Percentiles rank a stretch among this genome's conserved stretches.
phyloP scores from a whole-genome alignment of 2,113 vertebrate species.

The Pseudolaguvia tuberculata region DNA sequence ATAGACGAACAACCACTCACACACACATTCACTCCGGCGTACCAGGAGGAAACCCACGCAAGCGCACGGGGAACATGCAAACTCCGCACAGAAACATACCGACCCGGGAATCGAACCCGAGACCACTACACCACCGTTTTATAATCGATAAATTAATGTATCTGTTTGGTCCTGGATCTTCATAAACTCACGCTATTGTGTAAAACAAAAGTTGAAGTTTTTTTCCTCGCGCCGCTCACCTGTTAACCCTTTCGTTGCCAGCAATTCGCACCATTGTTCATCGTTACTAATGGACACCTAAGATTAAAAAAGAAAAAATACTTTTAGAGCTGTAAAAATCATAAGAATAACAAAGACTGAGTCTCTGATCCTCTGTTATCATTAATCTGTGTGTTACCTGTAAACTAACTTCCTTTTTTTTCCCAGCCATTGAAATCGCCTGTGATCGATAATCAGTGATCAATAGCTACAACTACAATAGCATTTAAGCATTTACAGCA shows the following conservation, averaged over 20 bases:
- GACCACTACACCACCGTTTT: no score
- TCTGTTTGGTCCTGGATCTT: no score
- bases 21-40: no score
- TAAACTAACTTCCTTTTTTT: slow-evolving; percentile 72
- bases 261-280: slow-evolving; percentile 88
- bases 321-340: background rate
- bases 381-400: slow-evolving; percentile 59
- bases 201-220: background rate
- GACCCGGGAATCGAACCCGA: no score
- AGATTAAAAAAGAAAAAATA: slow-evolving; percentile 37
- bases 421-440: slow-evolving; percentile 62
- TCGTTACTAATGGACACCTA: slow-evolving; percentile 79
- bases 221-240: slow-evolving; percentile 63
- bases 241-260: slow-evolving; percentile 79
- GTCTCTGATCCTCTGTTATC: background rate
- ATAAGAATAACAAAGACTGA: background rate
- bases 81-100: no score
- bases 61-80: no score
- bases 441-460: background rate
- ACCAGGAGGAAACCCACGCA: no score
- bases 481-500: no score
- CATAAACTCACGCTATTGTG: background rate
- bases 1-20: no score
- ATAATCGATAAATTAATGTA: no score
- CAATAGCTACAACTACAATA: background rate